Evolutionary conservation across 2,113 vertebrate genomes (phyloP), one percentile per base, ranked within the genome.

Genomic region (Podarcis cretensis): DNA sequence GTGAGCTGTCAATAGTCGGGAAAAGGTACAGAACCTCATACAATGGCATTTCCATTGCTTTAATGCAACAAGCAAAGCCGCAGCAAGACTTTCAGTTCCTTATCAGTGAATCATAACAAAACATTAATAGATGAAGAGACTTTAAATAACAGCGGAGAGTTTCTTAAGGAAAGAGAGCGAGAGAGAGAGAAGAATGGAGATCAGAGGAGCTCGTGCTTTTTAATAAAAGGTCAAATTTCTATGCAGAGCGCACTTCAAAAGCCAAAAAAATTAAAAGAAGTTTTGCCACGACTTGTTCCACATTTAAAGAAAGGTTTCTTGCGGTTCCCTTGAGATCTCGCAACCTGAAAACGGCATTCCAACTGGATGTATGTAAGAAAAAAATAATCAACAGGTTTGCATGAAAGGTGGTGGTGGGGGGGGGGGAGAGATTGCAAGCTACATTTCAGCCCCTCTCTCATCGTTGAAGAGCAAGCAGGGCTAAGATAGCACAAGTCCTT

Each of bases 41-140:
- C 83, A 84, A 89, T 87, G 87, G 32, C 68, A 54, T 84, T 73
- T 83, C 84, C 18, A 69, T 65, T 59, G 76, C 74, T 71, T 37
- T 76, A 92, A 87, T 20, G 27, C n/a, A 57, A 0, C 27, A 40
- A 48, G 73, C 59, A 59, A 48, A 18, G 90, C 14, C 1, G 0
- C 92, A 89, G 25, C 13, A 32, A 82, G 63, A 4, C 25, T 90
- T 87, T 88, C 37, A 76, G 14, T 68, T 48, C 23, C 18, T 92
- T 71, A 87, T 71, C 9, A 32, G 23, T 71, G 48, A 92, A 83
- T 78, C 81, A 63, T 66, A 81, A 90, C 32, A 86, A 68, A 94
- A 43, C 37, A 81, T n/a, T 48, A 81, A 75, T 0, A 78, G 4
- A 86, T 66, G 65, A 0, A 74, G 0, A 86, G 48, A 74, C 16